Base-by-base conservation (phyloP, 1,140 invertebrate genomes). In the Xylocopa sonorina region DNA sequence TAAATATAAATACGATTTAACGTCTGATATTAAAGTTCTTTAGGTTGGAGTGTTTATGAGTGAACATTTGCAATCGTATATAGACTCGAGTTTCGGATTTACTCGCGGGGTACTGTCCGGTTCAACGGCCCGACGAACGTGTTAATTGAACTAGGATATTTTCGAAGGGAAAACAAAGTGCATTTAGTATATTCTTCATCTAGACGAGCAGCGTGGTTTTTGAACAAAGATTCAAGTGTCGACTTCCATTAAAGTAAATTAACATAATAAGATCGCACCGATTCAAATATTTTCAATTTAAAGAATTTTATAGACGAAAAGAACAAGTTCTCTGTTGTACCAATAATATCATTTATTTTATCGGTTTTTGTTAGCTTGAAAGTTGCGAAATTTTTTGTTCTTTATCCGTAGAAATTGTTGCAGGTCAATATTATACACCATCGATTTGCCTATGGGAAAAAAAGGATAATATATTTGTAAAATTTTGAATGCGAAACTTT, bases 191-290 rank as follows among this genome's bases (percentile, higher is more conserved):
- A 41, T 68, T 32, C 7, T 73, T 78, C 29, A 68, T 55, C 72
- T 67, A 58, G 50, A 81, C n/a, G 29, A 50, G 50, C 48, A 46
- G 27, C n/a, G n/a, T 62, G 29, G 14, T 57, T 74, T 74, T 69
- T 38, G 63, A 71, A n/a, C 14, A 43, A 58, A 53, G 27, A 84
- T 75, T 58, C 29, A 68, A 71, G 71, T 83, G 50, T 62, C 83
- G 82, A 84, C 82, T 84, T 84, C 82, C 82, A 84, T 55, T 84
- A 84, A 80, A 64, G 16, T 84, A 80, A 83, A 83, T 71, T 73
- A 80, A 64, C 75, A 32, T 83, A n/a, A n/a, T n/a, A 84, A 84
- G 76, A 41, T 69, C 38, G 75, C 75, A 77, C 75, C 50, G 64
- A 77, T 69, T 18, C 5, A 68, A 32, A 75, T 43, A 53, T 43